These are phyloP conservation scores for Drosophila histrio DNA, from an alignment of 2,888 invertebrate genomes.

Conservation along the genomic window DNA sequence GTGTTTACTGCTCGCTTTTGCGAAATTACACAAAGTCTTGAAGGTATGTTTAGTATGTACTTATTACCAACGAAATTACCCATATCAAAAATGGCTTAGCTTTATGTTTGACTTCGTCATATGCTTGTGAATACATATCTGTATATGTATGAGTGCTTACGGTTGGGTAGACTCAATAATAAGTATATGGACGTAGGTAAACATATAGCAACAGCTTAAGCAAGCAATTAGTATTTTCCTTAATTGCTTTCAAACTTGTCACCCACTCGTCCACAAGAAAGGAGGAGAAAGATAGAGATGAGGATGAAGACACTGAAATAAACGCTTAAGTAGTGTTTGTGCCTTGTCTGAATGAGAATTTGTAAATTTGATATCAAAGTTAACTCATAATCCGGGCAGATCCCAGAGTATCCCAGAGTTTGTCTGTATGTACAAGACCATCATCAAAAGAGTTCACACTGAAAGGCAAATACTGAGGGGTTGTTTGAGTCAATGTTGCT, in stretches of 20 bases:
- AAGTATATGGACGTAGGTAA: not conserved
- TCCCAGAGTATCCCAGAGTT: slow-evolving; percentile 14
- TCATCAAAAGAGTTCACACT: slow-evolving; percentile 54
- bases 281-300: not conserved
- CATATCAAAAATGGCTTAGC: slow-evolving; percentile 11
- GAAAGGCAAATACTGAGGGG: slow-evolving; percentile 20
- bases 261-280: slow-evolving; percentile 10
- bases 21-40: not conserved
- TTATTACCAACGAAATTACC: not conserved
- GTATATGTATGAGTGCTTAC: not conserved
- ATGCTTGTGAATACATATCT: not conserved
- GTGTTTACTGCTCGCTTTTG: not conserved
- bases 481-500: slow-evolving; percentile 15
- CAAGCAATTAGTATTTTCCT: slow-evolving; percentile 55
- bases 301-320: slow-evolving; percentile 19
- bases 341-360: slow-evolving; percentile 36
- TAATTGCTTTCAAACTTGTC: slow-evolving; percentile 57
- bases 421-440: not conserved
- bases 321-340: slow-evolving; percentile 42
- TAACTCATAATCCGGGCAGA: slow-evolving; percentile 51
- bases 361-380: slow-evolving; percentile 64
- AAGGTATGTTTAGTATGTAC: not conserved
- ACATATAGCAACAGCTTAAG: slow-evolving; percentile 24
- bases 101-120: slow-evolving; percentile 3
- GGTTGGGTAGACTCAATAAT: slow-evolving; percentile 9